Conservation (phyloP, 2,113 vertebrate genomes). For the Scomber colias region DNA sequence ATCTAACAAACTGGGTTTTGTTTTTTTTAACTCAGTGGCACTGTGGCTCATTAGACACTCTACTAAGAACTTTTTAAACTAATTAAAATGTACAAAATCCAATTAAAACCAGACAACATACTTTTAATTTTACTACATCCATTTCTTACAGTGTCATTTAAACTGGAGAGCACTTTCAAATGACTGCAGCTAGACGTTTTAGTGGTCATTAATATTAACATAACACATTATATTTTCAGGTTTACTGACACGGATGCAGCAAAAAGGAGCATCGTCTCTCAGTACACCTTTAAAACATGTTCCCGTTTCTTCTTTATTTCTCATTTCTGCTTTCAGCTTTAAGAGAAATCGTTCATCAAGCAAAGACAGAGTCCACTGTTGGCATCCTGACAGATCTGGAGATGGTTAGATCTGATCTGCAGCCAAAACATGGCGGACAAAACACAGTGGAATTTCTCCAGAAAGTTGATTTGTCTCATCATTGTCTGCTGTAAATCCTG, state of each 20-base stretch:
- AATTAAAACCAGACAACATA: too few species aligned
- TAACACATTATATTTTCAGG: neutral
- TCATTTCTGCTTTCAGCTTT: neutral
- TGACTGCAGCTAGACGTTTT: neutral
- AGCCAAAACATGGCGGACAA: conserved; percentile 23
- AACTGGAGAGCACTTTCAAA: neutral
- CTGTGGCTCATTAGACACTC: too few species aligned
- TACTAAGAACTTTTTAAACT: too few species aligned
- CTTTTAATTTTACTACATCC: too few species aligned
- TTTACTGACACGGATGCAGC: neutral
- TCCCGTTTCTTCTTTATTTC: conserved; percentile 25
- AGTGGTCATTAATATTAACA: neutral
- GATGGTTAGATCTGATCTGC: conserved; percentile 14
- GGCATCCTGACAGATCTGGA: conserved; percentile 4
- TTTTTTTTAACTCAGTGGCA: too few species aligned
- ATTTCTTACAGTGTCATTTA: too few species aligned
- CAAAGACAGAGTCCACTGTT: neutral
- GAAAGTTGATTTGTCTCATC: neutral
- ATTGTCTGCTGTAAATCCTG: neutral
- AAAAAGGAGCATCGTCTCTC: neutral
- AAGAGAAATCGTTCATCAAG: conserved; percentile 19
- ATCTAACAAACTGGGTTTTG: neutral
- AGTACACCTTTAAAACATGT: conserved; percentile 20
- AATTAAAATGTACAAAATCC: too few species aligned
- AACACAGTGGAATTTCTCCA: conserved; percentile 4